A percentile compares a stretch with the other conserved stretches of the same genome.
Evolutionary conservation across 2,113 vertebrate species (phyloP).

Genomic region (Herpailurus yagouaroundi): DNA sequence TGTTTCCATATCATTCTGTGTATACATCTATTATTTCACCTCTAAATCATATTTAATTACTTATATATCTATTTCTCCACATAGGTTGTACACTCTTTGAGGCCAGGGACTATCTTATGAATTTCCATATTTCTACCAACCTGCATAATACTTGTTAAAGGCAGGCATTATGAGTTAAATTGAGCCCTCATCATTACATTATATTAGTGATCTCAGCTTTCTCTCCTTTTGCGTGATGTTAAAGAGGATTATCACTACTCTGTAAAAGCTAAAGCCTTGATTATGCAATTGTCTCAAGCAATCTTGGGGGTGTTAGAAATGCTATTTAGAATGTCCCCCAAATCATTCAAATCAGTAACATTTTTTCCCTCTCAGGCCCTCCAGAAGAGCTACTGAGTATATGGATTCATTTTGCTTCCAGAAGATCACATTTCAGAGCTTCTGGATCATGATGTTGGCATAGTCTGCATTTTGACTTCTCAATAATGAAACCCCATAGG

Average conservation of each 20-base stretch:
- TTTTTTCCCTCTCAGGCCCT: not conserved
- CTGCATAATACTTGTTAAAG: not conserved
- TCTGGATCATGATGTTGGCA: not conserved
- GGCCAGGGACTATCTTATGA: not conserved
- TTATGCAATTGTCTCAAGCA: constrained; percentile 1
- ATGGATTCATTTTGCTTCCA: not conserved
- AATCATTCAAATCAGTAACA: not conserved
- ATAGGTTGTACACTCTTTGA: not conserved
- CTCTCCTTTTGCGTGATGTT: not conserved
- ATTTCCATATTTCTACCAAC: not conserved
- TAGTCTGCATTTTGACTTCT: not conserved
- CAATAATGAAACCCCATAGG: not conserved
- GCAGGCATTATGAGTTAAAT: not conserved
- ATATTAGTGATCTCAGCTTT: not conserved
- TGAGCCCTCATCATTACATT: not conserved
- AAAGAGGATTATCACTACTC: not conserved
- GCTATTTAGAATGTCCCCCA: not conserved
- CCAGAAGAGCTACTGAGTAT: not conserved
- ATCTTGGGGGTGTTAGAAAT: not conserved
- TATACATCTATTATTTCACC: not conserved
- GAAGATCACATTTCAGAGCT: not conserved
- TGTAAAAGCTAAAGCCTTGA: not conserved
- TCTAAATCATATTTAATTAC: constrained; percentile 8
- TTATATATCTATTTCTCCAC: not conserved
- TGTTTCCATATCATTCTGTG: not conserved